Percentiles rank a stretch among this genome's conserved stretches.
phyloP scores from a whole-genome alignment of 2,888 invertebrate species.

The Conistra vaccinii region DNA sequence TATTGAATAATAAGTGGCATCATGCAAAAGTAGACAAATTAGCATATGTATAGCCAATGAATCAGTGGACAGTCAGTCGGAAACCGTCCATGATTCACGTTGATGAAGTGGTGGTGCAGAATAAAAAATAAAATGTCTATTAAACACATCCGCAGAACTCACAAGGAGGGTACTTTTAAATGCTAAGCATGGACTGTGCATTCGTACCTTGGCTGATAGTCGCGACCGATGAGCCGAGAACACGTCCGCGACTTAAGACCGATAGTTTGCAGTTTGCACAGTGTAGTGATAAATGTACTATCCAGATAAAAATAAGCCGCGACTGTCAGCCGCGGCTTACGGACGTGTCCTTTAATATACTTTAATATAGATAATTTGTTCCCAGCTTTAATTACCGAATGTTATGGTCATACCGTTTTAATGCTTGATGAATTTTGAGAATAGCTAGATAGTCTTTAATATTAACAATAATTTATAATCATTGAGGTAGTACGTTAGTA shows the following conservation, averaged over 20 bases:
- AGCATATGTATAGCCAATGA: constrained; percentile 66
- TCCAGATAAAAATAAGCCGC: too few relatives aligned
- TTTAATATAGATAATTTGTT: too few relatives aligned
- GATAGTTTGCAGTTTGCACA: too few relatives aligned
- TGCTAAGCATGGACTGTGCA: constrained; percentile 13
- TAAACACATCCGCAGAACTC: constrained; percentile 47
- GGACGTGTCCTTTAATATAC: too few relatives aligned
- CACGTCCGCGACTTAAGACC: too few relatives aligned
- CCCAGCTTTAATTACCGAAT: too few relatives aligned
- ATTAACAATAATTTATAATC: neutral
- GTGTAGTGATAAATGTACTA: too few relatives aligned
- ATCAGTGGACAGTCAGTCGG: constrained; percentile 67
- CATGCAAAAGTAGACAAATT: constrained; percentile 52
- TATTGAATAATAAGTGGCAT: constrained; percentile 60
- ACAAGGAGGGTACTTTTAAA: constrained; percentile 21
- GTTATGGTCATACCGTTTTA: neutral
- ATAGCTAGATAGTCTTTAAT: neutral
- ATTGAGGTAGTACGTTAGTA: too few relatives aligned
- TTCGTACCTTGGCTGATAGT: constrained; percentile 23
- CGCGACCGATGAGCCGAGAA: too few relatives aligned
- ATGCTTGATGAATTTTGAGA: neutral
- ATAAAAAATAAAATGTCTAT: constrained; percentile 52
- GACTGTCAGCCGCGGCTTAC: too few relatives aligned
- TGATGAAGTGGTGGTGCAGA: constrained; percentile 58
- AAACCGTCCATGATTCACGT: constrained; percentile 72